Base-by-base conservation (phyloP, 2,113 vertebrate genomes). In the Sturnus vulgaris region DNA sequence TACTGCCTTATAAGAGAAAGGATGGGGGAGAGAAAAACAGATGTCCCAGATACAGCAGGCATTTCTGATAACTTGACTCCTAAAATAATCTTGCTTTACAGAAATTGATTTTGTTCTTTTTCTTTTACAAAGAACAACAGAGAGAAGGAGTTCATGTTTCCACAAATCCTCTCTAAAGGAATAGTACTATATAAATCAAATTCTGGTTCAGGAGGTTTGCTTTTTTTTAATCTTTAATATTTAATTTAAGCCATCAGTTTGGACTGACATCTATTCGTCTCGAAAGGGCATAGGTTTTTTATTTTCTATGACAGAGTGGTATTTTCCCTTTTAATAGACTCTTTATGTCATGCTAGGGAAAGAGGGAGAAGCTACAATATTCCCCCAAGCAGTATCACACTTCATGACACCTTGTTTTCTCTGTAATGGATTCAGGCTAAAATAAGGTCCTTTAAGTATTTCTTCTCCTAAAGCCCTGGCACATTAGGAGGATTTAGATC, bases 11-110 rank as follows among this genome's bases (percentile, higher is more conserved):
- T 79, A 40, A 88, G 65, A 72, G 28, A 92, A 78, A 91, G 75
- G 47, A 61, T 35, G 57, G 16, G 57, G 61, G 37, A 87, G 73
- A 91, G 75, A 71, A 92, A 95, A 93, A 78, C 93, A 95, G 81
- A 83, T 96, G 95, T 87, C 93, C 93, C 90, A 95, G 93, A 94
- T 95, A 94, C 55, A 94, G 77, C 77, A 5, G 1, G 70, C 20
- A 27, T 93, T 95, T 92, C 94, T 96, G 92, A 77, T 87, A 95
- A 85, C 84, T 84, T 79, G 82, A 92, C 82, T 95, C 55, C 75
- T 76, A 85, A 96, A 97, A 96, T 94, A 92, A 94, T 95, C 91
- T 91, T 95, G 75, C 85, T 95, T 88, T 94, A 77, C 82, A 95
- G 92, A 94, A 95, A 94, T 80, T 77, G 82, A 94, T 95, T 94